Conservation (phyloP, 2,113 vertebrate species). For the Cochlearius cochlearius region DNA sequence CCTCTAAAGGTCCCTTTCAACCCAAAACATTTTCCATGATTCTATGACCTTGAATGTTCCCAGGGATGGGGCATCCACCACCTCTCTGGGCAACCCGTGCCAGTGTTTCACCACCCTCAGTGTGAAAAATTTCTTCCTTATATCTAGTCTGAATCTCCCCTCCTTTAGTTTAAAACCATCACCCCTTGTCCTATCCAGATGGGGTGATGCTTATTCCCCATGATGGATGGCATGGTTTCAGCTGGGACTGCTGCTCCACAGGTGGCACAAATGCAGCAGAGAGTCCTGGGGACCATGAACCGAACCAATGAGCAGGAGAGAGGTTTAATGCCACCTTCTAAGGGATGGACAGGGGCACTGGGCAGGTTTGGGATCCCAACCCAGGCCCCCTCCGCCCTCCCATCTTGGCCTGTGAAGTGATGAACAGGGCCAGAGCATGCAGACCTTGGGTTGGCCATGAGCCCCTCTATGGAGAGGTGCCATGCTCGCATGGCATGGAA, state of each 20-base stretch:
- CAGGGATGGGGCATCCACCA: not conserved
- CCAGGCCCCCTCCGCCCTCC: not conserved
- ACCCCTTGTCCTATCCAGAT: not conserved
- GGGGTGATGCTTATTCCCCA: not conserved
- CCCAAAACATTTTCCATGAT: too few relatives aligned
- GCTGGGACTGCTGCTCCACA: fast-evolving
- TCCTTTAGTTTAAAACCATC: not conserved
- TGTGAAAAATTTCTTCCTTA: fast-evolving
- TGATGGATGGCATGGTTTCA: not conserved
- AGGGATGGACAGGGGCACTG: fast-evolving
- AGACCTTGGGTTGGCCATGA: not conserved
- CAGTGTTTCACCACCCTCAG: fast-evolving
- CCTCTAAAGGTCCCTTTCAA: too few relatives aligned
- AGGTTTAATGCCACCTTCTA: not conserved
- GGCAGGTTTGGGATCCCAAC: not conserved
- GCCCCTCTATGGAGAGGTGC: not conserved
- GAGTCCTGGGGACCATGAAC: not conserved
- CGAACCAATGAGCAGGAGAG: fast-evolving
- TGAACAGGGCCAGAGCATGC: not conserved
- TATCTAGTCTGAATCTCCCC: fast-evolving
- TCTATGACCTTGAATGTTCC: fast-evolving
- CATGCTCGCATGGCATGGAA: not conserved
- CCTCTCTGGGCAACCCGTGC: not conserved
- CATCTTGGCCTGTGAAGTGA: not conserved
- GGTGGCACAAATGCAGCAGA: not conserved